Evolutionary conservation across 2,888 invertebrate genomes (phyloP), one percentile per base, ranked within the genome.

Genomic region (Mythimna ferrago): DNA sequence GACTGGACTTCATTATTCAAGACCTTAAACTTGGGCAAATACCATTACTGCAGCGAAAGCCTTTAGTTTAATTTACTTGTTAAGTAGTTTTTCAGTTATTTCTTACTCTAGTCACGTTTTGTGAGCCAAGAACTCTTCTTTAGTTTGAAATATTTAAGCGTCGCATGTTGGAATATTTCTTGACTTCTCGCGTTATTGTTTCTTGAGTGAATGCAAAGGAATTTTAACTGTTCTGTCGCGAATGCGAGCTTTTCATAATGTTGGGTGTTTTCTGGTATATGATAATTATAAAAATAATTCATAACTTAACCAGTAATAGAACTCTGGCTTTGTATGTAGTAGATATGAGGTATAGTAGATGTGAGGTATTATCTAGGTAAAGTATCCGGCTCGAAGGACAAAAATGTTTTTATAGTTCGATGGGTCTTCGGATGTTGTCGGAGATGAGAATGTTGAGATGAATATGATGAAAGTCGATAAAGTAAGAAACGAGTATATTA

Each of bases 1-100:
- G 32, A 48, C 56, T 73, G 65, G 74, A 74, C 70, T 83, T 66
- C 48, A 79, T 75, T 83, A 83, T 81, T 79, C 71, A 81, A 71
- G 75, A 61, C 67, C 79, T 70, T 72, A 69, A 78, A 79, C 56
- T 82, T 70, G 6, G 54, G n/a, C 66, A 32, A 61, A 82, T 82
- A 81, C 75, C 75, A 78, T 80, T 82, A 60, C 70, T 56, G 56
- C 56, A 62, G 65, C 38, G 48, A 71, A 69, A 76, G 71, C 54
- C 70, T 81, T 72, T 70, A 83, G 62, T 73, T 81, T 66, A 83
- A 81, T 82, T 83, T 70, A 81, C 65, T 80, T 73, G 58, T 83
- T 83, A 71, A 81, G 76, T 76, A 80, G 83, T 81, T 81, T 79
- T 82, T 78, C 61, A 78, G 79, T 78, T 71, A 70, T 68, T 83